These are phyloP conservation scores for Picus viridis DNA, from an alignment of 2,797 vertebrate genomes.

Conservation along the genomic window DNA sequence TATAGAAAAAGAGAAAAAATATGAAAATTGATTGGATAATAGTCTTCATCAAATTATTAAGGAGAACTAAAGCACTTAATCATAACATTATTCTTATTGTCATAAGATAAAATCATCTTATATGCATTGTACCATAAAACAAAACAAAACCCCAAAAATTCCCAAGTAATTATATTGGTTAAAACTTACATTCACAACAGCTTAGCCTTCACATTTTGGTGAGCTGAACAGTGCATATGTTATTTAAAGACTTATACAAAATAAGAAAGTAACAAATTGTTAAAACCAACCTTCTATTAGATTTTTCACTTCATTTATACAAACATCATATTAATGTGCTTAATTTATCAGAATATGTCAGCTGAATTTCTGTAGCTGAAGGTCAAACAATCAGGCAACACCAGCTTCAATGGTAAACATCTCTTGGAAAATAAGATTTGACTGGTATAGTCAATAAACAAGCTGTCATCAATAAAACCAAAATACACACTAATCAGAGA, in stretches of 20 bases:
- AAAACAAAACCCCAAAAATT: too few species aligned
- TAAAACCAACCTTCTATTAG: not conserved
- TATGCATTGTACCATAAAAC: not conserved
- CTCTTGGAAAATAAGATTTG: conserved; percentile 17
- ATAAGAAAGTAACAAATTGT: not conserved
- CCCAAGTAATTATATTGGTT: not conserved
- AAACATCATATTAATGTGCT: not conserved
- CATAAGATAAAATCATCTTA: not conserved
- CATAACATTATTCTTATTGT: not conserved
- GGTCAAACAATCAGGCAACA: not conserved
- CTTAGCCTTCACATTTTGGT: not conserved
- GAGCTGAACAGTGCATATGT: not conserved
- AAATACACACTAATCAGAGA: not conserved
- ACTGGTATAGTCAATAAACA: not conserved
- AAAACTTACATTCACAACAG: not conserved
- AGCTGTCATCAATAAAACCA: not conserved
- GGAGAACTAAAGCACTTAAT: not conserved
- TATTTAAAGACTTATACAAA: not conserved
- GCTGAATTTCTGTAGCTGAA: conserved; percentile 1
- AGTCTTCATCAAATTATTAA: not conserved
- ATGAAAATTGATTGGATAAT: not conserved
- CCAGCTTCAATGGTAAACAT: not conserved
- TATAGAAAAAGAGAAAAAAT: not conserved
- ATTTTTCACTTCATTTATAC: not conserved
- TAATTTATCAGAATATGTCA: conserved; percentile 14